Base-by-base conservation (phyloP, 2,888 invertebrate species). In the Mimachlamys varia region DNA sequence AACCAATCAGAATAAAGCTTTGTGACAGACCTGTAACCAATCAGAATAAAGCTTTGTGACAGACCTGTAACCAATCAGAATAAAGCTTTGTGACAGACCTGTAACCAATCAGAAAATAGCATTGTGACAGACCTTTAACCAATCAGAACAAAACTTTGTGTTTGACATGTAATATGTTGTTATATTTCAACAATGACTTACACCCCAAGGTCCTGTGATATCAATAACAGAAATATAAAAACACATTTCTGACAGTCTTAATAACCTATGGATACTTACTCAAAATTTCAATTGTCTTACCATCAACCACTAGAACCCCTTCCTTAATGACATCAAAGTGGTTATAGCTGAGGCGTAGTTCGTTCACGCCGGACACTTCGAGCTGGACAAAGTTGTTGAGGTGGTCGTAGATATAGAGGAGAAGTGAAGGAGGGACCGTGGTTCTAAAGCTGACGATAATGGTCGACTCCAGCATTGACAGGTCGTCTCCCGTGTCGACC, bases 401-500 rank as follows among this genome's bases (percentile, higher is more conserved):
- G 96, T 99, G 98, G 96, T 99, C 99, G 96, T 99, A 98, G 55
- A 98, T 98, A 96, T 99, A 99, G 13, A 99, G 97, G 19, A 96
- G 91, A 94, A 99, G 97, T 15, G 95, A 96, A 0, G 98, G 98
- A 93, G 98, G 98, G 76, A 98, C 98, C 96, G 98, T 98, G 0
- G 99, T 99, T 94, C 99, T 97, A 92, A 99, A 97, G 97, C 99
- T 99, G 96, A 99, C 97, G n/a, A 99, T 97, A 90, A 99, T 98
- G 94, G 98, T 98, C 96, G 98, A 98, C 19, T 97, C 97, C 95
- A 99, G 98, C 96, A 99, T 98, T 94, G 91, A 88, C 97, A 98
- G 96, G 98, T 98, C 27, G 98, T 97, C 87, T 97, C 96, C 94
- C 87, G 93, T 91, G 53, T 97, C 97, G 93, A 97, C 98, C 92